Evolutionary conservation across 2,113 vertebrate species (phyloP), one percentile per base, ranked within the genome.

Genomic region (Lamprologus sp.): DNA sequence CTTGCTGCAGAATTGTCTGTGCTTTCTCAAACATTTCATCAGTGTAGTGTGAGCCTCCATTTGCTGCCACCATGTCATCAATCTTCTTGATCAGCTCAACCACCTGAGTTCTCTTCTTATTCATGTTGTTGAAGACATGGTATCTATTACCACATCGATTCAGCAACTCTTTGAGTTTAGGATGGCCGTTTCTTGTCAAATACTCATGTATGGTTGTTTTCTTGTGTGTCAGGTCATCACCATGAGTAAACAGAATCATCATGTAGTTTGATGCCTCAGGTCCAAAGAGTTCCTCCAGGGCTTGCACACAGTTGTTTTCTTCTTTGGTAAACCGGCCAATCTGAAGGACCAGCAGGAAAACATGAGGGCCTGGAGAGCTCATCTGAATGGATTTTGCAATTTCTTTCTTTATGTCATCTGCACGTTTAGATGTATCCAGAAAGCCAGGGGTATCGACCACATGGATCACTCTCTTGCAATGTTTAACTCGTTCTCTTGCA

Each of bases 61-160:
- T 93, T 5, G 81, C 85, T 2, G 68, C 86, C 58, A 93, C 89
- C 90, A 92, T 56, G 2, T 87, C 15, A 9, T 93, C 89, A 1
- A 92, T 89, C 79, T 28, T 90, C 14, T 26, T 35, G n/a, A 93
- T 79, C 54, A 93, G 85, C 26, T 70, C 0, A 2, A 21, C 79
- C 26, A 93, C 89, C 21, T 93, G 92, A 23, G 5, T 3, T 14
- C 51, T 89, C 42, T 89, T 21, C 5, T 4, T 54, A 5, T 31
- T 45, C 47, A 14, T 91, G 84, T 92, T 92, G 63, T 93, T 84
- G 21, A 93, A 90, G 4, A 91, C 87, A 5, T 87, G 86, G 79
- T 63, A 92, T 7, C 89, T 53, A 63, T 83, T 87, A 4, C 87
- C 82, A 1, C 92, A 93, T 19, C 23, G 53, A 42, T 83, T 85